Evolutionary conservation across 2,113 vertebrate species (phyloP).

Genomic region (Romanogobio albipinnatus): DNA sequence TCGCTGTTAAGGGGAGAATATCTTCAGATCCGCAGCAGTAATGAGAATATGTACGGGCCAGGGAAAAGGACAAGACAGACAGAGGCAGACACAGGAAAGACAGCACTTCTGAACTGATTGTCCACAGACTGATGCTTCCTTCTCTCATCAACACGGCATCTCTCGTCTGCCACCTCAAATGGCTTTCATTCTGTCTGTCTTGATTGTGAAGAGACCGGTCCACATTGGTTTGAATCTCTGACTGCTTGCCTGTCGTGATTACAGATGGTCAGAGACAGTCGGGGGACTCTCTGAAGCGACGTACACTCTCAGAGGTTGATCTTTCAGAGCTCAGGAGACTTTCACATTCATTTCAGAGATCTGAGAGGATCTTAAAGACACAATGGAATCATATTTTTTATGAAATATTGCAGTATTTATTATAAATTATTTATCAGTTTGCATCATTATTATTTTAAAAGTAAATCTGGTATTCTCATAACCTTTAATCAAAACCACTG

Average conservation of each 20-base stretch:
- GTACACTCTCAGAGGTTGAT: not conserved
- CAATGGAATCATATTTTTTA: no score
- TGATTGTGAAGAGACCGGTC: constrained; percentile 30
- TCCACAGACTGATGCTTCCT: constrained; percentile 16
- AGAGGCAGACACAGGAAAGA: not conserved
- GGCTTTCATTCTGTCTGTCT: constrained; percentile 14
- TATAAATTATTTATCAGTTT: no score
- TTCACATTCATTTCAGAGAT: not conserved
- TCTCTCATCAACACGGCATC: constrained; percentile 18
- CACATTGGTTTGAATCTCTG: constrained; percentile 14
- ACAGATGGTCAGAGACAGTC: constrained; percentile 8
- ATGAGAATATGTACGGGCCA: not conserved
- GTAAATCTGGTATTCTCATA: no score
- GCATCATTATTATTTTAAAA: no score
- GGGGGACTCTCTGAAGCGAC: not conserved
- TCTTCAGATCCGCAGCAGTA: not conserved
- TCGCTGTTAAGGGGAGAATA: not conserved
- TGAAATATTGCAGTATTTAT: no score
- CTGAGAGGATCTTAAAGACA: not conserved
- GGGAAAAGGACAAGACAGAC: not conserved
- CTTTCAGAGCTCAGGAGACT: not conserved
- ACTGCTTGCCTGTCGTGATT: constrained; percentile 14
- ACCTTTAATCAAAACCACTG: no score
- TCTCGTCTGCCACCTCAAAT: constrained; percentile 8
- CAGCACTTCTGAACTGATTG: constrained; percentile 26